Evolutionary conservation across 2,113 vertebrate species (phyloP).

Genomic region (Nothobranchius furzeri): DNA sequence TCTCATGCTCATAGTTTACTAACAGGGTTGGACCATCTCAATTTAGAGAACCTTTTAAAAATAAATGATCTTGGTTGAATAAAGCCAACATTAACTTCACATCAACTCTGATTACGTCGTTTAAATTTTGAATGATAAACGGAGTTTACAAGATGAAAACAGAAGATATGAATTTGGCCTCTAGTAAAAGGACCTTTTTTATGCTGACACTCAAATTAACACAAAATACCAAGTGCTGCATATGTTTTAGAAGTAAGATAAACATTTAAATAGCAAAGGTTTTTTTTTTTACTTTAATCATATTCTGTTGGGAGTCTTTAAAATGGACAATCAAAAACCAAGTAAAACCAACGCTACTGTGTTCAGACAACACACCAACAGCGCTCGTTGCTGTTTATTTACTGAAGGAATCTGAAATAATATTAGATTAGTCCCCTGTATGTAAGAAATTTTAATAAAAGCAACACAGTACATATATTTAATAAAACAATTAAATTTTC

Average conservation of each 20-base stretch:
- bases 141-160: not conserved
- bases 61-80: not conserved
- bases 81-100: not conserved
- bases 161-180: too few species aligned
- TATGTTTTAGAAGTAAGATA: too few species aligned
- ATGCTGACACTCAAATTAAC: too few species aligned
- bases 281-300: too few species aligned
- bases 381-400: not conserved
- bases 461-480: not conserved
- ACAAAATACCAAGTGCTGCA: too few species aligned
- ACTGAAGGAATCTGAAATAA: not conserved
- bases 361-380: too few species aligned
- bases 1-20: not conserved
- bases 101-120: not conserved
- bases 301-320: too few species aligned
- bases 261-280: too few species aligned
- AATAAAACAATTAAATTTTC: not conserved
- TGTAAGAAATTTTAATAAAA: not conserved
- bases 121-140: not conserved
- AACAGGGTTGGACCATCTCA: not conserved
- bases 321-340: too few species aligned
- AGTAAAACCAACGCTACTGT: too few species aligned
- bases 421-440: not conserved
- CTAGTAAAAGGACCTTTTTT: too few species aligned
- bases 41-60: not conserved